Conservation (phyloP, 2,113 vertebrate species). For the Megaleporinus macrocephalus region DNA sequence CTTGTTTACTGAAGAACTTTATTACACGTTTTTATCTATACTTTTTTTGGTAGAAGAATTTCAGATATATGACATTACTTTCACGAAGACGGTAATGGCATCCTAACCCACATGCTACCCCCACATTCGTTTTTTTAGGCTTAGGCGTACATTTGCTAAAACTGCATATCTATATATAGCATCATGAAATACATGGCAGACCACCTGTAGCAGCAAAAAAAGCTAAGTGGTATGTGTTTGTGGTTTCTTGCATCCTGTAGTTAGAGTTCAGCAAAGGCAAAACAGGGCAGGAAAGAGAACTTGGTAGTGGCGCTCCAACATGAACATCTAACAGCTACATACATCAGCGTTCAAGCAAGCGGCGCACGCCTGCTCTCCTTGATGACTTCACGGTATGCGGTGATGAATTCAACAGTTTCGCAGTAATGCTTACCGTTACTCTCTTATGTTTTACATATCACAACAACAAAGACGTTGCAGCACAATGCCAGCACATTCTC, state of each 20-base stretch:
- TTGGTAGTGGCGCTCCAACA: neutral
- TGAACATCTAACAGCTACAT: slow-evolving; percentile 38
- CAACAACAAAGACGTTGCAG: neutral
- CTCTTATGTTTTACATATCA: slow-evolving; percentile 30
- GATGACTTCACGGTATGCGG: neutral
- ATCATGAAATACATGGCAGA: slow-evolving; percentile 52
- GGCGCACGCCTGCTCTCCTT: neutral
- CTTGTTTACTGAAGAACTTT: neutral
- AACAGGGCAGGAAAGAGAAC: slow-evolving; percentile 53
- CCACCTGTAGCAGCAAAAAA: slow-evolving; percentile 54
- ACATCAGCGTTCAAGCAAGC: slow-evolving; percentile 23
- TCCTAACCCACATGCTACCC: neutral
- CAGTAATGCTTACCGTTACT: slow-evolving; percentile 27
- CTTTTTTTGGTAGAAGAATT: neutral
- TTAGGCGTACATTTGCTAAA: slow-evolving; percentile 25
- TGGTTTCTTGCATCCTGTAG: slow-evolving; percentile 44
- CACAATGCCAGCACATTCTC: slow-evolving; percentile 20
- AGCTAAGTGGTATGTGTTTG: slow-evolving; percentile 36
- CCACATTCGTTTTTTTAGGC: slow-evolving; percentile 18
- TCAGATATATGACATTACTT: neutral
- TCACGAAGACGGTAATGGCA: neutral
- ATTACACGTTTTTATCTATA: neutral
- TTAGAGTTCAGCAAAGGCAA: slow-evolving; percentile 44
- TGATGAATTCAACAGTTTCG: slow-evolving; percentile 42
- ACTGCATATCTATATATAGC: slow-evolving; percentile 65